A percentile compares a stretch with the other conserved stretches of the same genome.
phyloP scores from a whole-genome alignment of 2,888 invertebrate genomes.

The Drosophila phalerata region DNA sequence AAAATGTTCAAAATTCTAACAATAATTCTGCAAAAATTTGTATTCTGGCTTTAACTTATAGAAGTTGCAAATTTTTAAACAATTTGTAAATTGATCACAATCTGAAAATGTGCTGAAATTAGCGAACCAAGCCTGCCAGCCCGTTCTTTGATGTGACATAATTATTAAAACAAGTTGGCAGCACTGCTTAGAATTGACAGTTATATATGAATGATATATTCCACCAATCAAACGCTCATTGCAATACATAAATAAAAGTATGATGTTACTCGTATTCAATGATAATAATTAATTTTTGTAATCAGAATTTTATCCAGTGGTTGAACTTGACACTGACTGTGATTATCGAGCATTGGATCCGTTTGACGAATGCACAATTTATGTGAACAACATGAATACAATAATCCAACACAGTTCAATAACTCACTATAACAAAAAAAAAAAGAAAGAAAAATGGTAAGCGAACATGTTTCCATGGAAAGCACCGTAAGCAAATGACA shows the following conservation, averaged over 20 bases:
- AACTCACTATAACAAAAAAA: too few species aligned
- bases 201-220: constrained; percentile 4
- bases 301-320: constrained; percentile 18
- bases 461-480: constrained; percentile 41
- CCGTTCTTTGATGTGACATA: too few species aligned
- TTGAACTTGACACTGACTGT: constrained; percentile 26
- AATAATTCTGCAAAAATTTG: too few species aligned
- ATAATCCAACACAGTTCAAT: constrained; percentile 31
- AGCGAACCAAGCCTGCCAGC: too few species aligned
- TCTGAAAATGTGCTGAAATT: too few species aligned
- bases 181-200: not conserved
- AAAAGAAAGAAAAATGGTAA: constrained; percentile 32
- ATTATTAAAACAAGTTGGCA: too few species aligned
- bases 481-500: constrained; percentile 25
- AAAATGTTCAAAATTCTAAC: too few species aligned
- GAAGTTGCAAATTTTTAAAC: too few species aligned
- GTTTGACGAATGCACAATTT: constrained; percentile 22
- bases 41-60: too few species aligned
- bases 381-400: constrained; percentile 15
- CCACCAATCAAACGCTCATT: not conserved
- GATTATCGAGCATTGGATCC: constrained; percentile 19
- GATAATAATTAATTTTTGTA: not conserved
- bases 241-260: not conserved
- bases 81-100: too few species aligned
- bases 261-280: constrained; percentile 10